A percentile compares a stretch with the other conserved stretches of the same genome.
These are phyloP conservation scores for Oreochromis tanganicae DNA, from an alignment of 2,113 vertebrate genomes.

Conservation along the genomic window DNA sequence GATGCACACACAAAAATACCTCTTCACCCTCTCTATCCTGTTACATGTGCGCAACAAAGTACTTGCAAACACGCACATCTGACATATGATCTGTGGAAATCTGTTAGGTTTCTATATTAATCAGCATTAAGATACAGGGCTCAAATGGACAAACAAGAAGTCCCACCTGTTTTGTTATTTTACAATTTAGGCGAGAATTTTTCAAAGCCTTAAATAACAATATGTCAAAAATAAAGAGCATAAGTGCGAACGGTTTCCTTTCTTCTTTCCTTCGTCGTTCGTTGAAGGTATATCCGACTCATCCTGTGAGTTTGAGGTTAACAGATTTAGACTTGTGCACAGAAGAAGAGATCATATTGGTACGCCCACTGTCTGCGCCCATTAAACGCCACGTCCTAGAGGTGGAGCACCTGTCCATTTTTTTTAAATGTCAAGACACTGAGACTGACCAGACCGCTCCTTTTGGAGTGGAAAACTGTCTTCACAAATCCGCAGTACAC, in stretches of 20 bases:
- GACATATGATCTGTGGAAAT: not conserved
- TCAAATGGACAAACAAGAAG: not conserved
- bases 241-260: not conserved
- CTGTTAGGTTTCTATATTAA: not conserved
- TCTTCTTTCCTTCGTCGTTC: not conserved
- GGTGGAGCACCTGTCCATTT: slow-evolving; percentile 40
- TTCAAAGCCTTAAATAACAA: not conserved
- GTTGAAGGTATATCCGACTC: not conserved
- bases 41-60: not conserved
- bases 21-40: not conserved
- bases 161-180: not conserved
- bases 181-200: not conserved
- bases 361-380: slow-evolving; percentile 5
- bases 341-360: not conserved
- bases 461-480: not conserved
- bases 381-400: slow-evolving; percentile 37
- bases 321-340: not conserved
- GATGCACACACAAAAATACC: slow-evolving; percentile 11
- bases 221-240: not conserved
- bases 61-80: not conserved
- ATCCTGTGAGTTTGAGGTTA: not conserved
- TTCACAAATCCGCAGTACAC: not conserved
- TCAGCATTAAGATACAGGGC: not conserved
- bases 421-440: slow-evolving; percentile 30
- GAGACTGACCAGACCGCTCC: not conserved